These are phyloP conservation scores for Sebastes minor DNA, from an alignment of 2,797 vertebrate genomes.

Conservation along the genomic window DNA sequence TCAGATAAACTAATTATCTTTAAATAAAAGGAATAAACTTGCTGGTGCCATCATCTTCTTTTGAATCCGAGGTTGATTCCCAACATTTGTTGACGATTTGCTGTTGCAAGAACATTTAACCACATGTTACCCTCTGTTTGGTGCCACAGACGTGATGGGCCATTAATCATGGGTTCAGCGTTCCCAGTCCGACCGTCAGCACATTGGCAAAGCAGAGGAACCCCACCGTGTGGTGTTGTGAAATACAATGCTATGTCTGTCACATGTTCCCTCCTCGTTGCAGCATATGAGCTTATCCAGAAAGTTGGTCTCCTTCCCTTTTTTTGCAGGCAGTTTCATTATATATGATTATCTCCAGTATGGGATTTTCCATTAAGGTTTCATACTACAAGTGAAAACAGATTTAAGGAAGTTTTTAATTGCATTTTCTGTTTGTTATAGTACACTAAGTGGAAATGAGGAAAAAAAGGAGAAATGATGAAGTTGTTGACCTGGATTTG, in stretches of 20 bases:
- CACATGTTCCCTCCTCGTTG: constrained; percentile 70
- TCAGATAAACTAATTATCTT: neutral
- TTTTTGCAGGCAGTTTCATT: constrained; percentile 43
- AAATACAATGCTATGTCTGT: constrained; percentile 62
- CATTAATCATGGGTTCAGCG: constrained; percentile 62
- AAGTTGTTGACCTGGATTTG: constrained; percentile 9
- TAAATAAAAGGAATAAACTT: neutral
- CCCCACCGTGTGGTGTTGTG: constrained; percentile 58
- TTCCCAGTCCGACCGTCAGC: constrained; percentile 50
- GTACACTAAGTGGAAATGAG: neutral
- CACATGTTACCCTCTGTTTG: neutral
- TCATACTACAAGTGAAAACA: constrained; percentile 3
- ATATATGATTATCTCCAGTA: neutral
- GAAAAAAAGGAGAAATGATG: neutral
- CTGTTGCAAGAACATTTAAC: neutral
- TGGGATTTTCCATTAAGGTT: constrained; percentile 4
- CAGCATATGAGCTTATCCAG: constrained; percentile 20
- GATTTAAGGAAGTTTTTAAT: neutral
- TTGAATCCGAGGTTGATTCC: neutral
- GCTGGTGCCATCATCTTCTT: neutral
- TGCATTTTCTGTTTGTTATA: neutral
- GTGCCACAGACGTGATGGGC: constrained; percentile 16
- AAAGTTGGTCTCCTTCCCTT: constrained; percentile 59
- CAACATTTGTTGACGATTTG: neutral
- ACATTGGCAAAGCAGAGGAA: constrained; percentile 43